Evolutionary conservation across 2,797 vertebrate genomes (phyloP).

Genomic region (Mareca penelope): DNA sequence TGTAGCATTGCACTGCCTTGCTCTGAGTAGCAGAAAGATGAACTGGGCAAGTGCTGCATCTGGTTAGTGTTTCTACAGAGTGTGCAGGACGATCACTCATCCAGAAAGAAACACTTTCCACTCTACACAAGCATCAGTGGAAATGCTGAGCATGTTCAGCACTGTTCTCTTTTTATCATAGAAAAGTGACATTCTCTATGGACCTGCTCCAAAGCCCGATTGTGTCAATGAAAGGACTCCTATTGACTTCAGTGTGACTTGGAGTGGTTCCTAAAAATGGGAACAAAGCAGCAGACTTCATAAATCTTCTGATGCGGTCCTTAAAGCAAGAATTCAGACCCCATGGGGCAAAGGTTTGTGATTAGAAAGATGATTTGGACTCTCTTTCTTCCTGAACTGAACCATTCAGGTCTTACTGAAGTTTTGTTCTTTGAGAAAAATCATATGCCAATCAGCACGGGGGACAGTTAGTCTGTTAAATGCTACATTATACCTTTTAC

Average conservation of each 20-base stretch:
- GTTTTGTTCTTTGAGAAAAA: conserved; percentile 26
- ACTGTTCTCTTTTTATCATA: neutral
- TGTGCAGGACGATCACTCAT: neutral
- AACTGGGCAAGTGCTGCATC: neutral
- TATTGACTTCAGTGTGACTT: conserved; percentile 39
- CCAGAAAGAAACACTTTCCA: conserved; percentile 9
- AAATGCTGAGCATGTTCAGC: conserved; percentile 13
- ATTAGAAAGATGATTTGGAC: conserved; percentile 28
- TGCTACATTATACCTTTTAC: neutral
- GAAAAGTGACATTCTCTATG: conserved; percentile 10
- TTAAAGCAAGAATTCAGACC: conserved; percentile 43
- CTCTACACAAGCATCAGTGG: neutral
- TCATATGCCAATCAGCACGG: neutral
- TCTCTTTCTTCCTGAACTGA: conserved; percentile 24
- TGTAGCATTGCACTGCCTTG: neutral
- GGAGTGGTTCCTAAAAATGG: conserved; percentile 40
- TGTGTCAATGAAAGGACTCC: conserved; percentile 27
- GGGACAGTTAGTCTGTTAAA: neutral
- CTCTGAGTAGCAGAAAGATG: neutral
- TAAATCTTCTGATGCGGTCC: conserved; percentile 50
- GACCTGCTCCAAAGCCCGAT: conserved; percentile 31
- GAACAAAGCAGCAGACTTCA: conserved; percentile 56
- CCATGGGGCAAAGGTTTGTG: conserved; percentile 42
- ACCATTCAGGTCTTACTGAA: conserved; percentile 17
- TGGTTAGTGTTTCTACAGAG: conserved; percentile 32